Evolutionary conservation across 2,113 vertebrate species (phyloP).

Genomic region (Zeus faber): DNA sequence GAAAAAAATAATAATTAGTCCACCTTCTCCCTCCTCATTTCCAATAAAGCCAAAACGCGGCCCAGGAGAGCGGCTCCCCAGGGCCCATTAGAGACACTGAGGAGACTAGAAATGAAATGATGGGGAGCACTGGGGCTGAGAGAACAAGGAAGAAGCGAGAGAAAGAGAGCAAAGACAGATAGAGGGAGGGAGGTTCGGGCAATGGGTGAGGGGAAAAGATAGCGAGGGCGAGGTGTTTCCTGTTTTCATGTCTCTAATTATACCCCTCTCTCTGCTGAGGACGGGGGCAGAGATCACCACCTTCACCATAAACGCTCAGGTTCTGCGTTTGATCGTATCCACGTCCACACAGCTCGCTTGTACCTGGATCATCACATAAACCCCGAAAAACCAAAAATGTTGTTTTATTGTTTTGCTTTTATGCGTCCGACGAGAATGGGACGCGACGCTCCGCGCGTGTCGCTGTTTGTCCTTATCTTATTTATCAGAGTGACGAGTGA

Average conservation of each 20-base stretch:
- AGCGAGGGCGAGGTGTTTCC: slow-evolving; percentile 77
- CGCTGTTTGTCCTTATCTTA: no score
- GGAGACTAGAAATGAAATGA: neutral
- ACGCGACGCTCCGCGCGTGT: no score
- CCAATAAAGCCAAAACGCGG: slow-evolving; percentile 54
- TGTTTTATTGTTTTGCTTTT: no score
- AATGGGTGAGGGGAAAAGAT: slow-evolving; percentile 31
- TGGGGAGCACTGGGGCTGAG: no score
- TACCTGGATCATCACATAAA: no score
- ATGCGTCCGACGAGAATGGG: no score
- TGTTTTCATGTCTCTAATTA: slow-evolving; percentile 79
- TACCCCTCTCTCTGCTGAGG: slow-evolving; percentile 59
- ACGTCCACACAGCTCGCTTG: neutral
- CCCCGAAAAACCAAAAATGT: no score
- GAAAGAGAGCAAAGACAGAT: neutral
- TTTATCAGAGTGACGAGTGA: no score
- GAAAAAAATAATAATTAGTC: slow-evolving; percentile 10
- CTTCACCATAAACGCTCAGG: slow-evolving; percentile 35
- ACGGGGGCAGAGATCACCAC: slow-evolving; percentile 41
- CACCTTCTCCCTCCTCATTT: slow-evolving; percentile 40
- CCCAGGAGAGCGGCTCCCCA: slow-evolving; percentile 48
- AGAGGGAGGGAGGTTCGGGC: slow-evolving; percentile 11
- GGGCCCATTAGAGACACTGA: slow-evolving; percentile 45
- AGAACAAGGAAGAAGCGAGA: no score
- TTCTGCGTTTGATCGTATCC: neutral